Evolutionary conservation across 2,113 vertebrate species (phyloP).

Genomic region (Amblyornis subalaris): DNA sequence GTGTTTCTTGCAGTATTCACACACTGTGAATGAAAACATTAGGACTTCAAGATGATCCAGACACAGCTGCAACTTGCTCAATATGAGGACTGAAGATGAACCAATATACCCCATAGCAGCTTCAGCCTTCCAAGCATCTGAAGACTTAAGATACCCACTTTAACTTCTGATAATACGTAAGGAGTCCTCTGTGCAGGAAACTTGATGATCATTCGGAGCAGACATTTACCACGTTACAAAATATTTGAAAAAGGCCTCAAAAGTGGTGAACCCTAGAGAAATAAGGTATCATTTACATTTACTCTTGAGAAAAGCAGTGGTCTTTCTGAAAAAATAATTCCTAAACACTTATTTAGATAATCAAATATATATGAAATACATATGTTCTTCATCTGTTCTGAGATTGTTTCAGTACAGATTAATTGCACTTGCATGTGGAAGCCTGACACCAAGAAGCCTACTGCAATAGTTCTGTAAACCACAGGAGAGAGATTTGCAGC

Average conservation of each 20-base stretch:
- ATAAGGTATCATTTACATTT: background rate
- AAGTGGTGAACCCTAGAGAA: background rate
- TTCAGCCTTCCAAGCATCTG: background rate
- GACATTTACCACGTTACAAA: background rate
- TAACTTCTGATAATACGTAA: background rate
- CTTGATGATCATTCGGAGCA: background rate
- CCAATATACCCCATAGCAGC: accelerated
- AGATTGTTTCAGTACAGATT: background rate
- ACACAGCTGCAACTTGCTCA: background rate
- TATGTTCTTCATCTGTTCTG: background rate
- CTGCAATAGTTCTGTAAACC: background rate
- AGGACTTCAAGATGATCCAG: background rate
- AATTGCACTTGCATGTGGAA: background rate
- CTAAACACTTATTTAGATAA: background rate
- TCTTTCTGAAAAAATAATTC: background rate
- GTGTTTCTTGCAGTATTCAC: background rate
- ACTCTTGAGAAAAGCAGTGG: background rate
- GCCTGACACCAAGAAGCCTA: background rate
- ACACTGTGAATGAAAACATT: background rate
- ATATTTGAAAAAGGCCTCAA: background rate
- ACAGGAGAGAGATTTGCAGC: background rate
- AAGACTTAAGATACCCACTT: background rate
- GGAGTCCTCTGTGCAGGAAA: background rate
- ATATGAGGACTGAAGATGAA: background rate
- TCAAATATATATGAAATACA: background rate